A percentile compares a stretch with the other conserved stretches of the same genome.
phyloP scores from a whole-genome alignment of 2,113 vertebrate genomes.

The Tachysurus vachellii region DNA sequence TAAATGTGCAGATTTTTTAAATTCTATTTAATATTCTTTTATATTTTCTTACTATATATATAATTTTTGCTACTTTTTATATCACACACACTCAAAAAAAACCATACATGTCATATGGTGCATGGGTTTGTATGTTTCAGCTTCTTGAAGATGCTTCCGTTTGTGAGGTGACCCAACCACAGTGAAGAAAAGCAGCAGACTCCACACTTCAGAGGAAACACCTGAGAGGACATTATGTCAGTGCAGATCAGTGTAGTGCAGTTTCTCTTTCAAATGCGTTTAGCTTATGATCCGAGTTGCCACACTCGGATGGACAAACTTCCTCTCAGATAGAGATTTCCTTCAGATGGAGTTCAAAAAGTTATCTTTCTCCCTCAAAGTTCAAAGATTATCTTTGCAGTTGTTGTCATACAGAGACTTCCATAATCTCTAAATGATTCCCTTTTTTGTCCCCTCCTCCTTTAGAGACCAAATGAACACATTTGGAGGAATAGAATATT shows the following conservation, averaged over 20 bases:
- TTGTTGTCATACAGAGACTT: background rate
- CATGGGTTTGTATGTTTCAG: background rate
- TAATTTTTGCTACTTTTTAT: too few species aligned
- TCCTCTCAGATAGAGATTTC: background rate
- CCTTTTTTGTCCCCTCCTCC: background rate
- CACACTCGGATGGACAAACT: slow-evolving; percentile 13
- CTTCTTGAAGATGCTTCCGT: background rate
- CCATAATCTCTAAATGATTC: background rate
- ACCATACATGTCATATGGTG: too few species aligned
- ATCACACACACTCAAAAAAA: too few species aligned
- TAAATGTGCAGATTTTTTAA: too few species aligned
- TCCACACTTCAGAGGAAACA: background rate
- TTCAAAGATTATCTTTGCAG: background rate
- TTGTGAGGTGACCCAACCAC: background rate
- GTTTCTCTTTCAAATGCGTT: slow-evolving; percentile 15
- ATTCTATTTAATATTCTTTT: too few species aligned
- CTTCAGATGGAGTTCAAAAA: slow-evolving; percentile 23
- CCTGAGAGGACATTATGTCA: slow-evolving; percentile 13
- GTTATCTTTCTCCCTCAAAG: background rate
- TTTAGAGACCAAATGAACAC: background rate
- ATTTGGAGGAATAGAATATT: background rate
- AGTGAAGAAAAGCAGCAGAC: background rate
- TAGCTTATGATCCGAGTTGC: slow-evolving; percentile 21
- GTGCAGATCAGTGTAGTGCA: too few species aligned
- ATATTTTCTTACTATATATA: too few species aligned